Conservation (phyloP, 30 jellyfish, hydroid and myxozoan genomes). For the Hydractinia echinata region DNA sequence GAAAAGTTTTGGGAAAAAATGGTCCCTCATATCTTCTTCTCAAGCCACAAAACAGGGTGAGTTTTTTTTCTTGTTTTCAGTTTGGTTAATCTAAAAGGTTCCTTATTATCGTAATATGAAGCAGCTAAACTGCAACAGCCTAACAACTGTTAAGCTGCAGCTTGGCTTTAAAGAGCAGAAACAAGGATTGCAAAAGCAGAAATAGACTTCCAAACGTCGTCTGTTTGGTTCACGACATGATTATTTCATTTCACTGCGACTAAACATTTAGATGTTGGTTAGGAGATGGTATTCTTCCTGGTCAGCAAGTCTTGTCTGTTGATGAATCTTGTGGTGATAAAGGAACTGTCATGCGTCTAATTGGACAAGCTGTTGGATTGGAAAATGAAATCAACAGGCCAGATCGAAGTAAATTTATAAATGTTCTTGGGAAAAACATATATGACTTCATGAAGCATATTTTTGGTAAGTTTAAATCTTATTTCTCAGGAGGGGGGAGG, state of each 20-base stretch:
- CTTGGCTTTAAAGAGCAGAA: too few species aligned
- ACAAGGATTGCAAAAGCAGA: too few species aligned
- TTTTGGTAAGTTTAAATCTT: conserved; percentile 63
- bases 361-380: conserved; percentile 97
- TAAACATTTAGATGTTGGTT: conserved; percentile 68
- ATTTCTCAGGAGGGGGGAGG: not conserved
- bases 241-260: too few species aligned
- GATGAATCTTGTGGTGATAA: conserved; percentile 60
- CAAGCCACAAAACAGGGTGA: conserved; percentile 29
- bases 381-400: conserved; percentile 85
- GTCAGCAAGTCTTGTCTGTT: conserved; percentile 74
- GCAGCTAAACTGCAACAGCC: too few species aligned
- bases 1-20: conserved; percentile 25
- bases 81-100: too few species aligned
- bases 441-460: conserved; percentile 31
- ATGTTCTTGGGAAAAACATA: conserved; percentile 56
- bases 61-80: not conserved
- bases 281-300: conserved; percentile 52
- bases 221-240: too few species aligned
- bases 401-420: conserved; percentile 70
- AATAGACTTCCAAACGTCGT: too few species aligned
- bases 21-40: conserved; percentile 30
- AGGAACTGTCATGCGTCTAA: conserved; percentile 86
- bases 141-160: too few species aligned
- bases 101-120: too few species aligned